Conservation (phyloP, 2,888 invertebrate genomes). For the Gortyna flavago region DNA sequence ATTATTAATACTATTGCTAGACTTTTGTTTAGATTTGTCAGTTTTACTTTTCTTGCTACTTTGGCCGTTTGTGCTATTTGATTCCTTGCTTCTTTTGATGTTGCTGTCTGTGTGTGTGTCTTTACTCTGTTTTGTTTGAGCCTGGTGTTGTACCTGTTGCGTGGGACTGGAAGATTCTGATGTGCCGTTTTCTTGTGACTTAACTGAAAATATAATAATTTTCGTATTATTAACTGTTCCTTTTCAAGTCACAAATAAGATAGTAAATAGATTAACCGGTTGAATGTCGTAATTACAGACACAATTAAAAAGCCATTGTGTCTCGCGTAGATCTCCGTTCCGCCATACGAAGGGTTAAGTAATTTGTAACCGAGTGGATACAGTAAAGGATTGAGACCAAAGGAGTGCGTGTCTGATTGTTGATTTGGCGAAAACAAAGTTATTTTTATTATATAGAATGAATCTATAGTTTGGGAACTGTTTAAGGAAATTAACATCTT, state of each 20-base stretch:
- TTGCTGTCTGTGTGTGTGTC: conserved; percentile 84
- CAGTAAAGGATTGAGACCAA: too few relatives aligned
- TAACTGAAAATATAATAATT: conserved; percentile 74
- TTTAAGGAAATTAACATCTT: too few relatives aligned
- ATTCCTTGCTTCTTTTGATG: conserved; percentile 83
- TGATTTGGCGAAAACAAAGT: too few relatives aligned
- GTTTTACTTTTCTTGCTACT: conserved; percentile 83
- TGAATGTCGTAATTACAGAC: too few relatives aligned
- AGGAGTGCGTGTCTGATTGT: too few relatives aligned
- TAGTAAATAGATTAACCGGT: too few relatives aligned
- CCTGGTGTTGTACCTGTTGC: conserved; percentile 80
- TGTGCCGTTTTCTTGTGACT: conserved; percentile 89
- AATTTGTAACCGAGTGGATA: too few relatives aligned
- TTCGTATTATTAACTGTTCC: background rate
- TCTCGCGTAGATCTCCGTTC: too few relatives aligned
- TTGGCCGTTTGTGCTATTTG: conserved; percentile 86
- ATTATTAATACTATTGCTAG: conserved; percentile 85
- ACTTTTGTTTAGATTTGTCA: conserved; percentile 88
- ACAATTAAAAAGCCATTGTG: too few relatives aligned
- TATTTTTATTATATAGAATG: too few relatives aligned
- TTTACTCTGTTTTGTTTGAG: conserved; percentile 87
- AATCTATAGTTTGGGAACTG: too few relatives aligned
- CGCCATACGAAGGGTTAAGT: too few relatives aligned
- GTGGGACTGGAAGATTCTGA: conserved; percentile 88
- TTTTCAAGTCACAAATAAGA: background rate